Percentiles rank a stretch among this genome's conserved stretches.
These are phyloP conservation scores for Paedocypris sp. DNA, from an alignment of 2,113 vertebrate genomes.

Conservation along the genomic window DNA sequence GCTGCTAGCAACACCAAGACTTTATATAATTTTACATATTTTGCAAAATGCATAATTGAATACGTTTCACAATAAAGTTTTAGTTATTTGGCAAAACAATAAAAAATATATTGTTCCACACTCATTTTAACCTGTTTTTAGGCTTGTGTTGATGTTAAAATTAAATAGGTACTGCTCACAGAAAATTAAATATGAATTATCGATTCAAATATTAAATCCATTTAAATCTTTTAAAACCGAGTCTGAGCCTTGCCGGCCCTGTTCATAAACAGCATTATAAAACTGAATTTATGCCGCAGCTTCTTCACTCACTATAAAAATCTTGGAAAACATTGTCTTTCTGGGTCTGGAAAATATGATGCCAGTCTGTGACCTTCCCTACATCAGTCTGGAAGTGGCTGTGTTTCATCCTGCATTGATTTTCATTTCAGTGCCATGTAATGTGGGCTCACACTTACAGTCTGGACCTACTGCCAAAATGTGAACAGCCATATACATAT, in stretches of 20 bases:
- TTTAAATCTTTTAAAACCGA: too few species aligned
- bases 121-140: too few species aligned
- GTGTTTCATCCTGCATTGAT: constrained; percentile 59
- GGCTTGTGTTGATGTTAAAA: too few species aligned
- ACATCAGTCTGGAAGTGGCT: constrained; percentile 48
- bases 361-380: constrained; percentile 50
- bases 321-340: constrained; percentile 28
- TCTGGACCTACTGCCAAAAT: not conserved
- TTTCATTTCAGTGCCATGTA: constrained; percentile 53
- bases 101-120: too few species aligned
- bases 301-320: not conserved
- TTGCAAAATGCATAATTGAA: too few species aligned
- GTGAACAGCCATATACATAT: not conserved
- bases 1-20: too few species aligned
- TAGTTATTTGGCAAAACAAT: too few species aligned
- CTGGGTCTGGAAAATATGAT: constrained; percentile 35
- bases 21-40: too few species aligned
- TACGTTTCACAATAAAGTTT: too few species aligned
- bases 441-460: constrained; percentile 44
- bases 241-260: too few species aligned
- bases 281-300: not conserved
- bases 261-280: not conserved
- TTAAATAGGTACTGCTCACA: too few species aligned
- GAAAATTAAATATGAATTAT: too few species aligned
- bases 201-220: not conserved